Conservation (phyloP, 2,797 vertebrate genomes). For the Malurus leucopterus region DNA sequence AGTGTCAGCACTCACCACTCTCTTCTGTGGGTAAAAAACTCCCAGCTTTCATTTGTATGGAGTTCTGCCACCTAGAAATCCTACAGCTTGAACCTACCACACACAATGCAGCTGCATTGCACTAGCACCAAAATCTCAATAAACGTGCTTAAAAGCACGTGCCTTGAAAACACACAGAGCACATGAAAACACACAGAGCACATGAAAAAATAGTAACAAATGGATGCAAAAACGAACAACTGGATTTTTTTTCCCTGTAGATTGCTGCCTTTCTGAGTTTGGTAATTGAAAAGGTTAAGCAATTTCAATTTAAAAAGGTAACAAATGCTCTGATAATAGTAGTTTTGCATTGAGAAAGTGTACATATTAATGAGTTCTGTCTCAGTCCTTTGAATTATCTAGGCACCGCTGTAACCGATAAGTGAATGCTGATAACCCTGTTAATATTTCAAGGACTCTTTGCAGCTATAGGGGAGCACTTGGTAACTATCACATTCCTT, state of each 20-base stretch:
- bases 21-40: not conserved
- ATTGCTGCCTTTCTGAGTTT: not conserved
- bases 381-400: constrained; percentile 24
- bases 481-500: constrained; percentile 16
- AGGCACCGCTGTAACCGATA: constrained; percentile 25
- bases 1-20: not conserved
- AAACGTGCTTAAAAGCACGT: not conserved
- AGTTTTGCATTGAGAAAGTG: not conserved
- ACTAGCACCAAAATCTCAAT: not conserved
- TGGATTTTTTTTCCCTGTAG: not conserved
- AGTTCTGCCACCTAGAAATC: not conserved
- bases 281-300: not conserved
- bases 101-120: not conserved
- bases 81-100: not conserved
- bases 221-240: not conserved
- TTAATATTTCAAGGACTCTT: constrained; percentile 58
- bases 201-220: not conserved
- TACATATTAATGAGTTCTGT: not conserved
- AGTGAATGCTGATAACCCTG: constrained; percentile 46
- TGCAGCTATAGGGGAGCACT: constrained; percentile 6
- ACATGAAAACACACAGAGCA: not conserved
- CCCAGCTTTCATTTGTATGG: not conserved
- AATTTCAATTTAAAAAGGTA: not conserved
- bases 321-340: not conserved
- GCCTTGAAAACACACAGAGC: not conserved